Base-by-base conservation (phyloP, 1,140 invertebrate species). In the Zaprionus davidi region DNA sequence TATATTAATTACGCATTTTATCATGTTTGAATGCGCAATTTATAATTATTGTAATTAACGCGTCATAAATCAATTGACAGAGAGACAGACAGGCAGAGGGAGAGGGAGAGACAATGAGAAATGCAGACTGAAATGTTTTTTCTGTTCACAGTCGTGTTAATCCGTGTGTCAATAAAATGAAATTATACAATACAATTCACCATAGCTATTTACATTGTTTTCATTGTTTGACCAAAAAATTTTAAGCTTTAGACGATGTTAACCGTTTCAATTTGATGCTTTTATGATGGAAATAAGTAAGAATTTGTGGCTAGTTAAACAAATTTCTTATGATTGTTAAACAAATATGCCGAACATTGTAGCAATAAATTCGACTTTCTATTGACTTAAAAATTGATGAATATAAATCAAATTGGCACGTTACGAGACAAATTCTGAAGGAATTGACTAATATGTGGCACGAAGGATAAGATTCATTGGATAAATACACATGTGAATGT, bases 61-160 rank as follows among this genome's bases (percentile, higher is more conserved):
- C 46, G 22, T 28, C 76, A 74, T 82, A 79, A 90, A 79, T 88
- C 85, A 88, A 81, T 90, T 76, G 69, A 22, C n/a, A 46, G 46
- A 51, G 3, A 20, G 46, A 24, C 7, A 51, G 22, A n/a, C 31
- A 3, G 24, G 3, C 2, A 53, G 49, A 53, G 22, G 9, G 31
- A 28, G 22, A 11, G 11, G 22, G 22, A 22, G 20, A 20, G 20
- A 20, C 20, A 22, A 17, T 15, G 11, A 24, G 20, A 53, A 20
- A 24, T 20, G 24, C 15, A 44, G 58, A n/a, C n/a, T 31, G 17
- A 22, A n/a, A 17, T 46, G n/a, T 17, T 17, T 46, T 41, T 46
- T 51, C 20, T 24, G 20, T 51, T 12, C 11, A 6, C 46, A 13
- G 3, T 24, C 46, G 20, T 51, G 46, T 51, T 51, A 51, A 51